Evolutionary conservation across 2,797 vertebrate species (phyloP), one percentile per base, ranked within the genome.

Genomic region (Zalophus californianus): DNA sequence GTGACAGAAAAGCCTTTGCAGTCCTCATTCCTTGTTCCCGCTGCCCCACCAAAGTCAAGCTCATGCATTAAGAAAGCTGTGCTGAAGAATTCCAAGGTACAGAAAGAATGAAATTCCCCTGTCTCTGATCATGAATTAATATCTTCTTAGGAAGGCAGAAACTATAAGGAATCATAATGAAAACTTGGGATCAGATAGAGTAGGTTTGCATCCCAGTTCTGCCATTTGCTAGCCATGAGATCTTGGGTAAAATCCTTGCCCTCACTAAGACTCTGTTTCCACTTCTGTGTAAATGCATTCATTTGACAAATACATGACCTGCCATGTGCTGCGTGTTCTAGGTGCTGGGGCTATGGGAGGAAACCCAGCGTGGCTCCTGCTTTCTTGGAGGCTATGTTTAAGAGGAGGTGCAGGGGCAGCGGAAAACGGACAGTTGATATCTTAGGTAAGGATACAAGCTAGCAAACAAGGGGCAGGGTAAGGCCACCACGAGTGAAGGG

Each of bases 131-230:
- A 48, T 4, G 41, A 85, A 38, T 35, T 56, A 32, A 9, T 35
- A 35, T 72, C 85, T 90, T 41, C 62, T 91, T 93, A 73, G 58
- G 58, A 80, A 85, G 80, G 23, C 32, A 72, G 84, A 86, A 64
- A 23, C 41, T 90, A 21, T 13, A 56, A 52, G 64, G 7, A 64
- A 27, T 70, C 82, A 38, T 56, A 62, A 91, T n/a, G 52, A 75
- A 86, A 85, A 25, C 12, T 35, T 38, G 41, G 56, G 66, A 48
- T 88, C 73, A 56, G 27, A 66, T 27, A 25, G 44, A 44, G 15
- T 15, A 14, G n/a, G n/a, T 54, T 25, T 44, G 16, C 93, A 84
- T 80, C 52, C 48, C 25, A 72, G 62, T 12, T 8, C 27, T 25
- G 15, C 41, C 48, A 29, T 41, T 79, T 88, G 70, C 32, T 18